Percentiles rank a stretch among this genome's conserved stretches.
Evolutionary conservation across 2,113 vertebrate species (phyloP).

Genomic region (Antechinus flavipes): DNA sequence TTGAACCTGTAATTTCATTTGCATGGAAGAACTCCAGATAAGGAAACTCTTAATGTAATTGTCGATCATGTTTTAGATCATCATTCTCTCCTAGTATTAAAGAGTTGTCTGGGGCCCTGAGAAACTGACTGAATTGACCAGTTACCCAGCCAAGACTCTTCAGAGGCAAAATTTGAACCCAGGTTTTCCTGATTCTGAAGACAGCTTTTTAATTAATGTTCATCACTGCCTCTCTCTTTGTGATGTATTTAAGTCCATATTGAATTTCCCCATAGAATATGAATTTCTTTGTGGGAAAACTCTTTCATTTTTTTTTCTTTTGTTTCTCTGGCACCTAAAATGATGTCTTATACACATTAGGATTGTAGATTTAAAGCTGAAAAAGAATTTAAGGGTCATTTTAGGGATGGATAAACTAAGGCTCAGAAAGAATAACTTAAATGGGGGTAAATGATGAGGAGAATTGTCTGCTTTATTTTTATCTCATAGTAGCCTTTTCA

Average conservation of each 20-base stretch:
- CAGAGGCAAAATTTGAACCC: background rate
- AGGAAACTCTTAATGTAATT: background rate
- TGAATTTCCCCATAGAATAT: background rate
- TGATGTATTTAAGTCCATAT: background rate
- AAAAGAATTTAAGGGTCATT: background rate
- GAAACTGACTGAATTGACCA: background rate
- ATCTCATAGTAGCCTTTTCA: background rate
- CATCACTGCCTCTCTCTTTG: background rate
- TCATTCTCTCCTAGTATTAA: background rate
- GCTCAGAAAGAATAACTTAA: background rate
- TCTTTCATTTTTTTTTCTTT: background rate
- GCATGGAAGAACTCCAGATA: background rate
- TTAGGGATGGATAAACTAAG: background rate
- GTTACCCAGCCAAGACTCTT: background rate
- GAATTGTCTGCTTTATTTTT: background rate
- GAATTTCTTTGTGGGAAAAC: background rate
- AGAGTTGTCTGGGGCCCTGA: background rate
- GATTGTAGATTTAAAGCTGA: background rate
- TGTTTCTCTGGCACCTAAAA: background rate
- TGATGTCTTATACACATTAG: background rate
- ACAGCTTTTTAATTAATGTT: background rate
- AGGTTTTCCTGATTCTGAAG: background rate
- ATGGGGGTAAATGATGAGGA: background rate
- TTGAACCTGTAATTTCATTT: background rate
- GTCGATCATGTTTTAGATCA: background rate